Conservation (phyloP, 2,888 invertebrate species). For the Falcaria lacertinaria region DNA sequence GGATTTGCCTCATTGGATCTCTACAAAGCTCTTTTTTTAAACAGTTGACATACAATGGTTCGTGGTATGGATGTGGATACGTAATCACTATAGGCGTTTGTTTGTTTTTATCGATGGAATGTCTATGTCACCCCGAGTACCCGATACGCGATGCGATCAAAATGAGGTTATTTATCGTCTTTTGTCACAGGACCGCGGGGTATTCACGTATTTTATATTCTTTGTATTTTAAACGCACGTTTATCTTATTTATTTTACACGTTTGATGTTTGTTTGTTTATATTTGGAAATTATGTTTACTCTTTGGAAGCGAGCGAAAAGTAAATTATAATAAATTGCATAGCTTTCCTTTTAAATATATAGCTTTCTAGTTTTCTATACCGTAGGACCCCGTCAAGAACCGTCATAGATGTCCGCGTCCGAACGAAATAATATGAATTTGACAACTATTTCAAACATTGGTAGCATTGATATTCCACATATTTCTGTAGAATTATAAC, state of each 20-base stretch:
- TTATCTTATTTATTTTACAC: neutral
- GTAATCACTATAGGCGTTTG: conserved; percentile 35
- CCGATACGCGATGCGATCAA: conserved; percentile 29
- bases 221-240: conserved; percentile 24
- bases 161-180: conserved; percentile 39
- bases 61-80: conserved; percentile 17
- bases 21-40: conserved; percentile 27
- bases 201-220: conserved; percentile 30
- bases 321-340: no score
- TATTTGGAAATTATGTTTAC: no score
- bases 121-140: conserved; percentile 22
- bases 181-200: conserved; percentile 26
- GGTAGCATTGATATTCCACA: no score
- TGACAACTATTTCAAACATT: no score
- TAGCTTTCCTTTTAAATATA: no score
- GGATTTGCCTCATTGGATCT: conserved; percentile 36
- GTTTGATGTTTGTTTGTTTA: neutral
- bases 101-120: conserved; percentile 40
- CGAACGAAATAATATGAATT: no score
- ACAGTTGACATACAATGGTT: conserved; percentile 19
- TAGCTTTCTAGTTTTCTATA: no score
- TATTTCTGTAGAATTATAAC: no score
- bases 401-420: no score
- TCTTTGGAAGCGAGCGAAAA: no score
- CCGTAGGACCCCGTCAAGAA: no score